phyloP scores from a whole-genome alignment of 2,888 invertebrate genomes.

The Metellina segmentata region DNA sequence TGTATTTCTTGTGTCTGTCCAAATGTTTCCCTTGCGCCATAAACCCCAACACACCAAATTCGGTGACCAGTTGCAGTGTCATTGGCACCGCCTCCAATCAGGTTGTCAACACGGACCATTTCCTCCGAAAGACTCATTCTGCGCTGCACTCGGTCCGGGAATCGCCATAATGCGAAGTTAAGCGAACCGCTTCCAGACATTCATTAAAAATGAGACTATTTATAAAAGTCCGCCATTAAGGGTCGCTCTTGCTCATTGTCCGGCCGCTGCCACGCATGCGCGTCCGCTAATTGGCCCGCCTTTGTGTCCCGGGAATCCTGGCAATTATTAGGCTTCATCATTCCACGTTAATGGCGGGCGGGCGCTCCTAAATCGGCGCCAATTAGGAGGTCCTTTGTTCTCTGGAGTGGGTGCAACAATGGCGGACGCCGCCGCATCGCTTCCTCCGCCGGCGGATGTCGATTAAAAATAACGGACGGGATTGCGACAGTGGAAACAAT shows the following conservation, averaged over 20 bases:
- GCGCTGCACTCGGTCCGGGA: slow-evolving; percentile 36
- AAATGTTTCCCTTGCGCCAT: too few species aligned
- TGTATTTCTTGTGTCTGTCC: too few species aligned
- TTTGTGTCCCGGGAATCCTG: slow-evolving; percentile 55
- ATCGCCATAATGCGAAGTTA: slow-evolving; percentile 71
- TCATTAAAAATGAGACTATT: slow-evolving; percentile 66
- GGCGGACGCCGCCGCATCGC: slow-evolving; percentile 57
- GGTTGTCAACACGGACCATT: slow-evolving; percentile 68
- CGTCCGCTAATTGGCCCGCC: slow-evolving; percentile 72
- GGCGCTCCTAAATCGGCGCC: slow-evolving; percentile 75
- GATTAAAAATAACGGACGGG: slow-evolving; percentile 71
- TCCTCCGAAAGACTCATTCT: slow-evolving; percentile 66
- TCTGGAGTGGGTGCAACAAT: slow-evolving; percentile 19
- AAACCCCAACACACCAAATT: background rate
- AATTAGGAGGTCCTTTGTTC: slow-evolving; percentile 64
- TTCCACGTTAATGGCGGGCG: slow-evolving; percentile 72
- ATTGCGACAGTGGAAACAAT: slow-evolving; percentile 67
- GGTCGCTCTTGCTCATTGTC: slow-evolving; percentile 40
- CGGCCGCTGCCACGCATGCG: slow-evolving; percentile 66
- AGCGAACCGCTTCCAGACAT: slow-evolving; percentile 72
- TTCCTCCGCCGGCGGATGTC: slow-evolving; percentile 63
- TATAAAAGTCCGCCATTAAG: slow-evolving; percentile 64
- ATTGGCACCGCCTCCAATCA: slow-evolving; percentile 51
- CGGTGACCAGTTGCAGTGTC: slow-evolving; percentile 24
- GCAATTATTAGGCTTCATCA: slow-evolving; percentile 75